Evolutionary conservation across 53 echinoderm and acorn worm genomes (phyloP).

Genomic region (Mesocentrotus franciscanus): DNA sequence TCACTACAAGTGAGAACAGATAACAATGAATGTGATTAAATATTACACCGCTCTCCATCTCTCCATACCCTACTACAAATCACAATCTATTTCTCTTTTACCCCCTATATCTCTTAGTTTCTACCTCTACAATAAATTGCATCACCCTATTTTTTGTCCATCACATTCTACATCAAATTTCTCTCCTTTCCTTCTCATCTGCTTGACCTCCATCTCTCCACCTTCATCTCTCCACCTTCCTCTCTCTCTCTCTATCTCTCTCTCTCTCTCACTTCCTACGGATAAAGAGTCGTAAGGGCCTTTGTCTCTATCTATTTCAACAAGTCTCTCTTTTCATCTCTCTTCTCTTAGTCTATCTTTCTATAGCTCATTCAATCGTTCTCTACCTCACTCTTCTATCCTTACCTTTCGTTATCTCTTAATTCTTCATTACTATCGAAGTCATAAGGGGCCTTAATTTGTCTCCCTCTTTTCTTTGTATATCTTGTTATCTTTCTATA

Average conservation of each 20-base stretch:
- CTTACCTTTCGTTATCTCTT: not conserved
- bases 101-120: too few relatives aligned
- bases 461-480: too few relatives aligned
- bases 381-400: not conserved
- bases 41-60: not conserved
- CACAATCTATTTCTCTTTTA: too few relatives aligned
- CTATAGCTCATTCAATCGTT: not conserved
- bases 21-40: not conserved
- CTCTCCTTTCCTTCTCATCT: not conserved
- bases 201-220: too few relatives aligned
- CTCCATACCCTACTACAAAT: not conserved
- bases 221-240: not conserved
- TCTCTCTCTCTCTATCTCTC: not conserved
- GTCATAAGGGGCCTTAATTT: too few relatives aligned
- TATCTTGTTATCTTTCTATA: too few relatives aligned
- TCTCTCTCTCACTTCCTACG: not conserved
- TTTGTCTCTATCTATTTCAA: too few relatives aligned
- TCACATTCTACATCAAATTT: too few relatives aligned
- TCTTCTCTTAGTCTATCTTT: not conserved
- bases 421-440: not conserved
- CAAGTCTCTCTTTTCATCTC: not conserved
- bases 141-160: not conserved
- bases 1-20: slow-evolving; percentile 14
- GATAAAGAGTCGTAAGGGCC: too few relatives aligned
- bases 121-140: too few relatives aligned